Percentiles rank a stretch among this genome's conserved stretches.
These are phyloP conservation scores for Acanthurus tractus DNA, from an alignment of 2,797 vertebrate species.

Conservation along the genomic window DNA sequence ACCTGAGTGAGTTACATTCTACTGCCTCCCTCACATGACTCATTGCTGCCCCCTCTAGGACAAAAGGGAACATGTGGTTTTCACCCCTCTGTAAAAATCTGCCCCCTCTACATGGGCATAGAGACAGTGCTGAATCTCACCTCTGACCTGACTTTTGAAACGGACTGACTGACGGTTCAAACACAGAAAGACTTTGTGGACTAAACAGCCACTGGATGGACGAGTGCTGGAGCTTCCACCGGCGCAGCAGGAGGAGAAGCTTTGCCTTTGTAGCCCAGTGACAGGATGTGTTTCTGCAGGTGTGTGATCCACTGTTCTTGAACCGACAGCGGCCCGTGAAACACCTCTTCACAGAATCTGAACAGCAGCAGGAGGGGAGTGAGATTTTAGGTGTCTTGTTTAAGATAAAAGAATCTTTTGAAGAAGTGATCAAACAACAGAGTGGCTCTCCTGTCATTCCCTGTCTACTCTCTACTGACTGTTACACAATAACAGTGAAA, in stretches of 20 bases:
- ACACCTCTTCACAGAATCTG: constrained; percentile 96
- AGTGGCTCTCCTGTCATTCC: background rate
- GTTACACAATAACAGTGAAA: background rate
- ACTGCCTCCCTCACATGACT: constrained; percentile 36
- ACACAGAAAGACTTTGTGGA: background rate
- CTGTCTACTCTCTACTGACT: background rate
- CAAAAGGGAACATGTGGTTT: constrained; percentile 12
- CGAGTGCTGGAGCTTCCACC: constrained; percentile 64
- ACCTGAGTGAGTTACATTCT: constrained; percentile 52
- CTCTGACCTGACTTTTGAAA: background rate
- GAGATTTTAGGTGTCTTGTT: background rate
- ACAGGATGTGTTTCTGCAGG: constrained; percentile 94
- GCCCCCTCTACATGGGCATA: background rate
- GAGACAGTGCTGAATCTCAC: background rate
- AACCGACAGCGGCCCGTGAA: constrained; percentile 93
- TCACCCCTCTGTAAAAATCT: background rate
- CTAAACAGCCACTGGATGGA: constrained; percentile 75
- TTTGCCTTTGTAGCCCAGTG: constrained; percentile 92
- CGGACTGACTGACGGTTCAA: background rate
- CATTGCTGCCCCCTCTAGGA: constrained; percentile 55
- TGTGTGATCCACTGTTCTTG: constrained; percentile 96
- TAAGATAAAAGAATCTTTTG: background rate
- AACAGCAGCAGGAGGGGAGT: constrained; percentile 10
- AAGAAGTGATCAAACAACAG: background rate
- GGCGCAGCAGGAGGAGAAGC: constrained; percentile 74